Evolutionary conservation across 2,113 vertebrate genomes (phyloP), one percentile per base, ranked within the genome.

Genomic region (Gallinago undulata): DNA sequence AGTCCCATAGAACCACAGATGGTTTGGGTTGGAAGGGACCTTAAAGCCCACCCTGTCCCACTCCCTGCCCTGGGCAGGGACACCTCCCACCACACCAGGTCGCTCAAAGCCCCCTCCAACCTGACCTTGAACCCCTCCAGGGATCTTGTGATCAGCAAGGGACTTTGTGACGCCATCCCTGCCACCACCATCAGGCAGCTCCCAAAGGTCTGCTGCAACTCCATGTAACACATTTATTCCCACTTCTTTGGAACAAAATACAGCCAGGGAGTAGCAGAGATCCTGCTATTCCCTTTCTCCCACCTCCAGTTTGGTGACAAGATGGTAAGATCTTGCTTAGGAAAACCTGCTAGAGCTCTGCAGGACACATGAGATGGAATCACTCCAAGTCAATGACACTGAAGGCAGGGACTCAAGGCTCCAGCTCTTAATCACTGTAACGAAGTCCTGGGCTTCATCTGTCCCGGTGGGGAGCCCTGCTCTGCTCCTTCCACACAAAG

Each of bases 251-350:
- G 48, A 57, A 74, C 33, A 4, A 77, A 60, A 53, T 28, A 9
- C 9, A 8, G 16, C 16, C 51, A 6, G 51, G 27, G 51, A 53
- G 51, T 53, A 53, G 51, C 51, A 53, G 51, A 53, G 51, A 53
- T 30, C 51, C 27, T 68, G 45, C 47, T 62, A 22, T 30, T 25
- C 8, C 50, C 16, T 9, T 39, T 72, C 64, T 77, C 43, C 51
- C 35, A 35, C 30, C 57, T 53, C 64, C 0, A 0, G 30, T 7
- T 37, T 10, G 43, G 45, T 0, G 5, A 57, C 23, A 47, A 24
- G 37, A 43, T 7, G 9, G 11, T 4, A 37, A 35, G 43, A 53
- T 22, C 48, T 50, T 22, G 35, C 39, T 53, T 17, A 31, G 73
- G 59, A 7, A 63, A 84, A 45, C 9, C 72, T 73, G 87, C 48